A percentile compares a stretch with the other conserved stretches of the same genome.
Evolutionary conservation across 2,113 vertebrate genomes (phyloP).

Genomic region (Elachura formosa): DNA sequence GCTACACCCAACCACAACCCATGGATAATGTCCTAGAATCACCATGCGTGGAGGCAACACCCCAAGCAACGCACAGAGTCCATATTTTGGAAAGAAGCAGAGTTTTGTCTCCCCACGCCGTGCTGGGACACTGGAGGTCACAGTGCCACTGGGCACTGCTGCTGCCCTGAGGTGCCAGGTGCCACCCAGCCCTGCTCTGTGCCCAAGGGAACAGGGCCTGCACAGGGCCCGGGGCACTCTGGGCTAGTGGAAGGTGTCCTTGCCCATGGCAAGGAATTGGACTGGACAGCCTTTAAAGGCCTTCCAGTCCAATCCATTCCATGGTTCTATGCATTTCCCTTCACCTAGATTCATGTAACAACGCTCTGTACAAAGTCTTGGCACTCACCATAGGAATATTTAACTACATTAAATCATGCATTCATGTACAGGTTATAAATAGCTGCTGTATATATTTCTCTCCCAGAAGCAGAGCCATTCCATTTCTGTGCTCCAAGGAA

Average conservation of each 20-base stretch:
- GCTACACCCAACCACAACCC: background rate
- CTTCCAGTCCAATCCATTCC: background rate
- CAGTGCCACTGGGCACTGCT: background rate
- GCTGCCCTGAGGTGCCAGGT: background rate
- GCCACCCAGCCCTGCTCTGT: background rate
- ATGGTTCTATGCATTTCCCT: background rate
- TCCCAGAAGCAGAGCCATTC: background rate
- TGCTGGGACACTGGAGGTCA: background rate
- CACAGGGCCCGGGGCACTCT: background rate
- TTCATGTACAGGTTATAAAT: background rate
- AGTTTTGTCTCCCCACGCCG: fast-evolving
- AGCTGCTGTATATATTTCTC: background rate
- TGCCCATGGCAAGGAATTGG: background rate
- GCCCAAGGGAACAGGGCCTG: background rate
- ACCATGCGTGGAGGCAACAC: fast-evolving
- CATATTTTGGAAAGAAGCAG: background rate
- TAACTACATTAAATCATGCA: conserved; percentile 14
- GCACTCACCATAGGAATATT: background rate
- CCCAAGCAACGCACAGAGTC: background rate
- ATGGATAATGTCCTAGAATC: fast-evolving
- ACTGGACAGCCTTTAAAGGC: background rate
- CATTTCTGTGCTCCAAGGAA: background rate
- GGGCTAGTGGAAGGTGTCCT: background rate
- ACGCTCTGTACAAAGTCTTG: background rate
- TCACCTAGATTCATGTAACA: background rate